Evolutionary conservation across 2,888 invertebrate species (phyloP).

Genomic region (Miltochrista miniata): DNA sequence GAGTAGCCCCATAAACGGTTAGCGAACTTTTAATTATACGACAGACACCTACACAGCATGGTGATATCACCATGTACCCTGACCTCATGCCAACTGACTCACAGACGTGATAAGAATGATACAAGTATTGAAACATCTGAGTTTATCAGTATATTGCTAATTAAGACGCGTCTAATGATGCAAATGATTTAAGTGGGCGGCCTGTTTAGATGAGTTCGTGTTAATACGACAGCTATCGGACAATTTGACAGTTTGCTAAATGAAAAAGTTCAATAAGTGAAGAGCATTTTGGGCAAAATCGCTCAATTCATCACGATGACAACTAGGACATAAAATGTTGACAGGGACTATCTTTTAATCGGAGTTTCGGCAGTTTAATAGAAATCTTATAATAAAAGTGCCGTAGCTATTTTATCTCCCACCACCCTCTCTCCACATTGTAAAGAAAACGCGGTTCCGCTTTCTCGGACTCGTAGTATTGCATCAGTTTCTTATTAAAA

Average conservation of each 20-base stretch:
- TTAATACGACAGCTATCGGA: constrained; percentile 8
- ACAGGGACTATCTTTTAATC: too few species aligned
- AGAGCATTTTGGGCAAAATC: too few species aligned
- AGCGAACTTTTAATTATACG: constrained; percentile 44
- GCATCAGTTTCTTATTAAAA: too few species aligned
- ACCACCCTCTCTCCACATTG: too few species aligned
- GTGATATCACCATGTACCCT: constrained; percentile 47
- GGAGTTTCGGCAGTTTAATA: too few species aligned
- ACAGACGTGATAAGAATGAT: constrained; percentile 43
- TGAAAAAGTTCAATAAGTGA: too few species aligned
- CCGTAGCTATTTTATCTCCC: too few species aligned
- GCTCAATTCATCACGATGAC: too few species aligned
- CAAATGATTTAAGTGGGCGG: constrained; percentile 10
- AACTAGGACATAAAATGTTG: too few species aligned
- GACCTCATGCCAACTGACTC: constrained; percentile 41
- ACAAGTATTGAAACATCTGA: constrained; percentile 35
- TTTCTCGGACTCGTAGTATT: too few species aligned
- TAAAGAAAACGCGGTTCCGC: too few species aligned
- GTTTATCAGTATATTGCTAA: constrained; percentile 30
- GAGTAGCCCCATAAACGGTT: constrained; percentile 32
- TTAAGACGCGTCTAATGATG: constrained; percentile 17
- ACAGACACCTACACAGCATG: constrained; percentile 41
- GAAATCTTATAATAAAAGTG: too few species aligned
- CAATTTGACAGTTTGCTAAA: neutral
- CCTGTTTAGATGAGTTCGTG: constrained; percentile 1